Conservation (phyloP, 1,140 invertebrate species). For the Meloidogyne hapla region DNA sequence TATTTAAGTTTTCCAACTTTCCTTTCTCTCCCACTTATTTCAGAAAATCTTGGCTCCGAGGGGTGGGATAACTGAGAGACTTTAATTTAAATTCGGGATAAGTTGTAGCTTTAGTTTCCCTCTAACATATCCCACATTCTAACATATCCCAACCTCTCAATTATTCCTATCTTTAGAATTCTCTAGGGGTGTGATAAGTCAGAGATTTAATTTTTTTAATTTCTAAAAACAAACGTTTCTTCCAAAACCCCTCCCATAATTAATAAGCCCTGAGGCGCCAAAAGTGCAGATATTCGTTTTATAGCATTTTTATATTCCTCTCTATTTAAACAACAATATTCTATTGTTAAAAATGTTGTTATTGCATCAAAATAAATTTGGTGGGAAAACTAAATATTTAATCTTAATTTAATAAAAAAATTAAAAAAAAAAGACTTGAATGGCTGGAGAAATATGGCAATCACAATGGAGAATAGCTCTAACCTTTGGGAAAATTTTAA, state of each 20-base stretch:
- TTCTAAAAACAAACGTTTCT: conserved; percentile 53
- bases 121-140: background rate
- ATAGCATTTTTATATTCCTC: conserved; percentile 54
- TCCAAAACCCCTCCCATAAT: conserved; percentile 59
- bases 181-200: background rate
- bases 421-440: conserved; percentile 43
- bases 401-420: no score
- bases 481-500: no score
- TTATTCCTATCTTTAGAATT: background rate
- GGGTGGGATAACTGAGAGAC: no score
- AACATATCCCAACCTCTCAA: background rate
- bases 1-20: no score
- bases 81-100: no score
- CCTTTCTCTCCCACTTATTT: no score
- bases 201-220: no score
- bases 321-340: conserved; percentile 59
- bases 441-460: conserved; percentile 23
- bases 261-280: background rate
- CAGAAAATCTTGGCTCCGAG: no score
- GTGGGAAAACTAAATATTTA: conserved; percentile 13
- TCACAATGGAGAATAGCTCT: conserved; percentile 30
- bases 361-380: conserved; percentile 38
- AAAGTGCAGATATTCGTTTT: conserved; percentile 34
- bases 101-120: no score
- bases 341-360: conserved; percentile 62